Evolutionary conservation across 2,113 vertebrate species (phyloP).

Genomic region (Sorex fumeus): DNA sequence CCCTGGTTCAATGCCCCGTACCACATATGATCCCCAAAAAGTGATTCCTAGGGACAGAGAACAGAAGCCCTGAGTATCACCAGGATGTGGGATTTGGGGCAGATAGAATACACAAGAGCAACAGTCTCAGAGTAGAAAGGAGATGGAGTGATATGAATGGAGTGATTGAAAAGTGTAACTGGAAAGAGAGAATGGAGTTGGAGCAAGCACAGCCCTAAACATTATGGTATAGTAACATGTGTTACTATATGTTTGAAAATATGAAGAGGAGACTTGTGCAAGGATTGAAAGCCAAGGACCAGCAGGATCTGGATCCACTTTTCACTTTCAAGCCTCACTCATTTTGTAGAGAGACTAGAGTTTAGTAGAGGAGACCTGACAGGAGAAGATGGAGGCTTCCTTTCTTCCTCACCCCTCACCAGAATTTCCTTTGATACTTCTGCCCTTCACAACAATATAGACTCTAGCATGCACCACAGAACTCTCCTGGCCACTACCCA

Average conservation of each 20-base stretch:
- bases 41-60: too few species aligned
- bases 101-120: not conserved
- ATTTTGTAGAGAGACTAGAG: not conserved
- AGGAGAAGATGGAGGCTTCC: not conserved
- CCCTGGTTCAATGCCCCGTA: too few species aligned
- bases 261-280: not conserved
- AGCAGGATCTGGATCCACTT: not conserved
- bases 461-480: not conserved
- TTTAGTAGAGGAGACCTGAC: constrained; percentile 4
- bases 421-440: not conserved
- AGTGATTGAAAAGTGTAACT: not conserved
- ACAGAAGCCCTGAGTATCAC: too few species aligned
- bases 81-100: too few species aligned
- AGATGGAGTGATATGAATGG: not conserved
- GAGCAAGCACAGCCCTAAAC: not conserved
- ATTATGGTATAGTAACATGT: too few species aligned
- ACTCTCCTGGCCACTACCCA: not conserved
- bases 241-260: not conserved
- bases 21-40: too few species aligned
- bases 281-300: not conserved
- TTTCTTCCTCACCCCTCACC: not conserved
- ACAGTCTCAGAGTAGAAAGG: not conserved
- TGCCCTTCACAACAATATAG: not conserved
- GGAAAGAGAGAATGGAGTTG: not conserved
- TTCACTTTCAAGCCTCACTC: not conserved